Conservation (phyloP, 2,113 vertebrate species). For the Thunnus thynnus region DNA sequence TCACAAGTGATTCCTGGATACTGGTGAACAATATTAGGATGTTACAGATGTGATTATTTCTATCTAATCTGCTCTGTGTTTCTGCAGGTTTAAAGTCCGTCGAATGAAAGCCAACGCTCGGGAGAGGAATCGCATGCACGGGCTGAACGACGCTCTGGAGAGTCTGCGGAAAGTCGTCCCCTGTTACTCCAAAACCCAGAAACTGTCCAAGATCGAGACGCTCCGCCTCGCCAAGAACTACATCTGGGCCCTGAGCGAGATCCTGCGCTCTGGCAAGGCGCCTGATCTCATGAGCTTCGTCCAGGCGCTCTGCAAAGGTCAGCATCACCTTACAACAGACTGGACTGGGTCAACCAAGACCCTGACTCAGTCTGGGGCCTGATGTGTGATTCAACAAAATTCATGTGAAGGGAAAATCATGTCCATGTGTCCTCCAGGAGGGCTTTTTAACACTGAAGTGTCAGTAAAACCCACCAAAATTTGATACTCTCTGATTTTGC, state of each 20-base stretch:
- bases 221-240: constrained; percentile 98
- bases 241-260: constrained; percentile 98
- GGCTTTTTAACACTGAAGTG: neutral
- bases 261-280: constrained; percentile 95
- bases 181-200: constrained; percentile 99
- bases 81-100: constrained; percentile 90
- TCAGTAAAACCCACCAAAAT: neutral
- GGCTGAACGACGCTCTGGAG: constrained; percentile 96
- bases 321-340: neutral
- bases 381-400: neutral
- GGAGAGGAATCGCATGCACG: constrained; percentile 98
- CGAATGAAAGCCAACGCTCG: constrained; percentile 98
- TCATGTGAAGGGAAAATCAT: neutral
- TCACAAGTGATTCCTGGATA: neutral
- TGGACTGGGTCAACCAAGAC: neutral
- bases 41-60: neutral
- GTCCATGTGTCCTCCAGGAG: neutral
- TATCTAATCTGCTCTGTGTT: neutral
- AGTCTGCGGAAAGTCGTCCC: constrained; percentile 98
- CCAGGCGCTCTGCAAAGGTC: constrained; percentile 96
- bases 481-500: neutral
- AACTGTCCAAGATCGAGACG: constrained; percentile 98
- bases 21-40: neutral
- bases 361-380: neutral
- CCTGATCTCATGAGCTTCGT: constrained; percentile 97